Base-by-base conservation (phyloP, 2,113 vertebrate species). In the Thomomys bottae region DNA sequence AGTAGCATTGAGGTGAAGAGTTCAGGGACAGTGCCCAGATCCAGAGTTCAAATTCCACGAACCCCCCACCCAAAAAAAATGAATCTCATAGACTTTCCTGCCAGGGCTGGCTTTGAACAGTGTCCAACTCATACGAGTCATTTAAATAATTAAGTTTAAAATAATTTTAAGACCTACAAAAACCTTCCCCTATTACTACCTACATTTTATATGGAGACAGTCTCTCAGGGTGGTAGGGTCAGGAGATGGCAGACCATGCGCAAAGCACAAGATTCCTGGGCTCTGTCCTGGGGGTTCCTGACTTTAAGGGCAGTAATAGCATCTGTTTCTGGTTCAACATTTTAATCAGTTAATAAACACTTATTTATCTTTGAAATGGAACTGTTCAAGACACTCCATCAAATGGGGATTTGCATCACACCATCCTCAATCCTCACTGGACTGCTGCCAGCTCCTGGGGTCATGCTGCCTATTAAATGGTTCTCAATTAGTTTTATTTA, bases 401-500 rank as follows among this genome's bases (percentile, higher is more conserved):
- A 71, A 79, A 68, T 15, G 30, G 63, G 4, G n/a, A 72, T 36
- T 54, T 28, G 28, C 1, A 20, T 63, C 36, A 20, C 20, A 30
- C 61, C 71, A 30, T 54, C 30, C 54, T 42, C 61, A 28, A n/a
- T n/a, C 32, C 17, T 63, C n/a, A 21, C 7, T n/a, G 54, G 57
- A 77, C 54, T 30, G 49, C 11, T 30, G 38, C 38, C 59, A 73
- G 57, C 17, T n/a, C 34, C 57, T 42, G 76, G 10, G 8, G 49
- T 34, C 30, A 54, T 54, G 80, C 20, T 73, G 36, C 72, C 59
- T 79, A 38, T 61, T 32, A 91, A 92, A 82, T 9, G 14, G 49
- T 83, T 91, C 71, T 54, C 67, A 77, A 90, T 85, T 59, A 57
- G 61, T 85, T 93, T 77, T 75, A 87, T 88, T 81, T 34, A 84